Evolutionary conservation across 1,140 invertebrate genomes (phyloP), one percentile per base, ranked within the genome.

Genomic region (Drosophila nigromelanica): DNA sequence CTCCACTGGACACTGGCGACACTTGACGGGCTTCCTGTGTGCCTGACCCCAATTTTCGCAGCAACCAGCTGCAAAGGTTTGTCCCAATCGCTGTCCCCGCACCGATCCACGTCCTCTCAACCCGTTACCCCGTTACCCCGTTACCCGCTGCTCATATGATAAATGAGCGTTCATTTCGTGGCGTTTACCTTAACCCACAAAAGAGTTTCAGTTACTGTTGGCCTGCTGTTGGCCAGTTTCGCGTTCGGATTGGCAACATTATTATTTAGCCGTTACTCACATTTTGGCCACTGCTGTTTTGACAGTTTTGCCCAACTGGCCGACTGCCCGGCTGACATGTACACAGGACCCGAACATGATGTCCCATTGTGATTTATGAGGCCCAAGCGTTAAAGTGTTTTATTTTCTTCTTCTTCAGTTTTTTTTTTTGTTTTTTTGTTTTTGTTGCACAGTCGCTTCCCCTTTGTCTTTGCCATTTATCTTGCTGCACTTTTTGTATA

Each of bases 221-320:
- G 24, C 18, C 45, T 47, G 15, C 47, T 24, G 10, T 39, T 40
- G 50, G 11, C 48, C 59, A n/a, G 56, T 33, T 63, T 59, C 51
- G 61, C 63, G 15, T 43, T 58, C 55, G 48, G 71, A 78, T 76
- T 59, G 77, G 58, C 78, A 78, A 80, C 81, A 87, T 82, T 89
- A 87, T 87, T 87, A 89, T 87, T 79, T 89, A 81, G 82, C 83
- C 77, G 78, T 87, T 87, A 87, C 83, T 87, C 82, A 87, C 80
- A 87, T 87, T 89, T 76, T 76, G 83, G 76, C 78, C 82, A 75
- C 83, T 76, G 69, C 73, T 89, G 83, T 87, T 87, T 70, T 87
- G 82, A 87, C 82, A 87, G 79, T 70, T 78, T 42, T 45, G 62
- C 11, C 30, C 43, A 45, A 43, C 15, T 68, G 58, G 27, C 45